phyloP scores from a whole-genome alignment of 2,113 vertebrate species.

The Pleuronectes platessa region DNA sequence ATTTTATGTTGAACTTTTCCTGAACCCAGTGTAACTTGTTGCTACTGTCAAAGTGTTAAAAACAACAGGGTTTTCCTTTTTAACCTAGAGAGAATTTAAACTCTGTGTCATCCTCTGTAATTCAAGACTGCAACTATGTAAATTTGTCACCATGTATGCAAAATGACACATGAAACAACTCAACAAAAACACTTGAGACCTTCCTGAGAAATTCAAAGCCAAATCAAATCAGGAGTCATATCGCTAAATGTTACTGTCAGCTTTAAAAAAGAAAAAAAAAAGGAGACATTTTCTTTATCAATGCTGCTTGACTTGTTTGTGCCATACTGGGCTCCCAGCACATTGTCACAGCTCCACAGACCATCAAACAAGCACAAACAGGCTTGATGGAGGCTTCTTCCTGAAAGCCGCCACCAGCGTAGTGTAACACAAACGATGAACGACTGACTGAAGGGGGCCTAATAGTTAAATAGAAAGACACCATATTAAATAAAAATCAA shows the following conservation, averaged over 20 bases:
- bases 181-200: slow-evolving; percentile 45
- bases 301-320: slow-evolving; percentile 14
- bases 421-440: slow-evolving; percentile 63
- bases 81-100: slow-evolving; percentile 6
- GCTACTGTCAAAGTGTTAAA: background rate
- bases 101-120: slow-evolving; percentile 11
- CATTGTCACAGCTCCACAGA: slow-evolving; percentile 21
- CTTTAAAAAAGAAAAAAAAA: background rate
- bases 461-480: slow-evolving; percentile 80
- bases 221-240: slow-evolving; percentile 68
- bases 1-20: slow-evolving; percentile 1
- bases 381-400: slow-evolving; percentile 43
- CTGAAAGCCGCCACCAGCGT: slow-evolving; percentile 62
- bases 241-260: slow-evolving; percentile 38
- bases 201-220: slow-evolving; percentile 80
- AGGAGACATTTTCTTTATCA: slow-evolving; percentile 7
- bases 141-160: slow-evolving; percentile 15
- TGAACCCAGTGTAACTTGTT: slow-evolving; percentile 1
- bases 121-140: slow-evolving; percentile 6
- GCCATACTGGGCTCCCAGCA: background rate
- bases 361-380: slow-evolving; percentile 39
- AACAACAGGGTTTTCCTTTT: slow-evolving; percentile 3
- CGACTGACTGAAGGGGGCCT: slow-evolving; percentile 31
- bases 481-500: slow-evolving; percentile 78
- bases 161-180: slow-evolving; percentile 30